Conservation (phyloP, 2,113 vertebrate species). For the Corydoras maculifer region DNA sequence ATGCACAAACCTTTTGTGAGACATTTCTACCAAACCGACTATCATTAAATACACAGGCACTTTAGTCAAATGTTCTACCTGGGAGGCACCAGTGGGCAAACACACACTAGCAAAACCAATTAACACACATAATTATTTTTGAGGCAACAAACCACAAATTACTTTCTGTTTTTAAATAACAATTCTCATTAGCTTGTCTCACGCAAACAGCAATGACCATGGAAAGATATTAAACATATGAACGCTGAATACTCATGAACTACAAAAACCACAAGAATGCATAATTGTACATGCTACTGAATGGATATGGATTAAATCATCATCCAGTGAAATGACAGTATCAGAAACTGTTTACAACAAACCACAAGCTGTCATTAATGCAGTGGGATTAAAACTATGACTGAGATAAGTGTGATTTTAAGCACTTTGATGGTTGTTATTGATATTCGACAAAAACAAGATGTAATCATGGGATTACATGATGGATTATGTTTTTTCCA, state of each 20-base stretch:
- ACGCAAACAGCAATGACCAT: constrained; percentile 26
- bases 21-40: constrained; percentile 28
- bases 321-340: constrained; percentile 3
- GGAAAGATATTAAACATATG: constrained; percentile 27
- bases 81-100: constrained; percentile 26
- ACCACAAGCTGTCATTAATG: constrained; percentile 26
- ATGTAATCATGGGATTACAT: constrained; percentile 19
- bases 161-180: constrained; percentile 42
- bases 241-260: neutral
- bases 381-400: constrained; percentile 37
- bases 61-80: constrained; percentile 36
- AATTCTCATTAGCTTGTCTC: constrained; percentile 34
- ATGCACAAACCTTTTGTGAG: constrained; percentile 19
- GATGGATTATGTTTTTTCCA: constrained; percentile 25
- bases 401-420: constrained; percentile 12
- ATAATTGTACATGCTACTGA: constrained; percentile 2
- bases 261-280: constrained; percentile 22
- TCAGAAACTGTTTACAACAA: neutral
- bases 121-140: constrained; percentile 37
- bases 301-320: constrained; percentile 26
- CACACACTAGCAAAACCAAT: constrained; percentile 27
- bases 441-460: constrained; percentile 34
- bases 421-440: constrained; percentile 24
- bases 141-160: constrained; percentile 23
- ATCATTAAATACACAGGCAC: constrained; percentile 37